Evolutionary conservation across 1,140 invertebrate species (phyloP).

Genomic region (Ceratina japonica): DNA sequence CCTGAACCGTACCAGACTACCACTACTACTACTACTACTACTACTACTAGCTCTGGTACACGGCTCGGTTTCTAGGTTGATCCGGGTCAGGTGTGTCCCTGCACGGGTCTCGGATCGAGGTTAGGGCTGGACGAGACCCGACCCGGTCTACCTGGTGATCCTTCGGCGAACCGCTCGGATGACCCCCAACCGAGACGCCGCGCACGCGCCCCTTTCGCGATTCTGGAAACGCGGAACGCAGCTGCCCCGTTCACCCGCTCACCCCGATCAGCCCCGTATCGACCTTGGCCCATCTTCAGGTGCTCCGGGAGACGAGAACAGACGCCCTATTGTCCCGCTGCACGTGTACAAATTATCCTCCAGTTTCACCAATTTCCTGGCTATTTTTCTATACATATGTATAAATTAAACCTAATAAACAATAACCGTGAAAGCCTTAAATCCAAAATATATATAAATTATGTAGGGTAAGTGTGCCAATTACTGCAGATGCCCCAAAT

Average conservation of each 20-base stretch:
- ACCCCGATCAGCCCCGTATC: background rate
- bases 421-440: too few relatives aligned
- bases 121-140: conserved; percentile 33
- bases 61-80: conserved; percentile 44
- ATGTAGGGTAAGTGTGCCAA: too few relatives aligned
- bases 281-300: conserved; percentile 55
- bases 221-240: conserved; percentile 33
- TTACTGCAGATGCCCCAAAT: too few relatives aligned
- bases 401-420: too few relatives aligned
- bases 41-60: background rate
- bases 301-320: conserved; percentile 21
- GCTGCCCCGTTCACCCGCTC: conserved; percentile 33
- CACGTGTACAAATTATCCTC: background rate
- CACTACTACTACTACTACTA: background rate
- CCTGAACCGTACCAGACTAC: conserved; percentile 43
- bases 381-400: too few relatives aligned
- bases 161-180: conserved; percentile 20
- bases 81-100: conserved; percentile 45
- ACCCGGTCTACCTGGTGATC: conserved; percentile 38
- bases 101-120: conserved; percentile 33
- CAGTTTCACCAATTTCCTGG: too few relatives aligned
- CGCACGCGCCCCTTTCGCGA: conserved; percentile 36
- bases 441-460: too few relatives aligned
- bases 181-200: conserved; percentile 30
- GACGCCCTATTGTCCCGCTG: background rate